Evolutionary conservation across 2,797 vertebrate genomes (phyloP), one percentile per base, ranked within the genome.

Genomic region (Gila robusta): DNA sequence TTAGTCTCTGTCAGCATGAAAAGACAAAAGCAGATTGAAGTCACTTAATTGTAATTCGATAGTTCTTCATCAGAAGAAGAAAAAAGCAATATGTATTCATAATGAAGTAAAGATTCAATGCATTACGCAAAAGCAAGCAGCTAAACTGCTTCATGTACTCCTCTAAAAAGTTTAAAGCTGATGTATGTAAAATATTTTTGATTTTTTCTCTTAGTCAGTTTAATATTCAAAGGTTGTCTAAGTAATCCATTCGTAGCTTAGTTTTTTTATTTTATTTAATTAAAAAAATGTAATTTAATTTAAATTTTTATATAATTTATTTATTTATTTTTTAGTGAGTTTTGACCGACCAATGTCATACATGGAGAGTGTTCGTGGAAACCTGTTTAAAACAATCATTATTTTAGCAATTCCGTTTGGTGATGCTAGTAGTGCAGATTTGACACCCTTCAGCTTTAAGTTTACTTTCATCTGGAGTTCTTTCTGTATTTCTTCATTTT

Each of bases 1-100:
- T 92, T 94, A 93, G 92, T 92, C 94, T 89, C 93, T 94, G 94
- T 95, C 94, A 93, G 82, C 67, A 80, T 49, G 39, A 85, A 83
- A 82, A 86, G 83, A 73, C 78, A 83, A 76, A 77, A 62, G 67
- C 67, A 82, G 80, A 82, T 74, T 88, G 79, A 82, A 79, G 70
- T 77, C 28, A 54, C 64, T 86, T 86, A 86, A 86, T 82, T 89
- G 84, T 47, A 84, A 87, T 84, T 79, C 87, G 64, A 89, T 87
- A 87, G 80, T 85, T 85, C 83, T 87, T 89, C 82, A 89, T 87
- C 82, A 89, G 64, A 82, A 70, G 37, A 80, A 78, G 86, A 73
- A 79, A 82, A 83, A 89, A 79, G 76, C 72, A 89, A 84, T 86
- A 86, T 86, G 41, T 81, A 86, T 86, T 74, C 69, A 81, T 86